phyloP scores from a whole-genome alignment of 2,888 invertebrate genomes.

The Priocnemis perturbator region DNA sequence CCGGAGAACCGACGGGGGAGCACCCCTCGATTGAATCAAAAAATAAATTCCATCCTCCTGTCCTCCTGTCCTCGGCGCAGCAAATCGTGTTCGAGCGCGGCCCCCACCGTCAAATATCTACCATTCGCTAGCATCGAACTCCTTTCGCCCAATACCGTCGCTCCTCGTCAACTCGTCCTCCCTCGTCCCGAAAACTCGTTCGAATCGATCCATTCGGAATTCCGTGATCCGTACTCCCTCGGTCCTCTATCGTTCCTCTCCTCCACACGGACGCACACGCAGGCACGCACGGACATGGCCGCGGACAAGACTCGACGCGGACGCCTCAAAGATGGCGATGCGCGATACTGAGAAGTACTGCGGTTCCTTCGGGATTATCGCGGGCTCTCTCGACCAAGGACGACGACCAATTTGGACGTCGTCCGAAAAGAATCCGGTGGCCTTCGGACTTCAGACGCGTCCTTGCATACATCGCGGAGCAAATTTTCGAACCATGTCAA shows the following conservation, averaged over 20 bases:
- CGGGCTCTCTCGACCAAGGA: no score
- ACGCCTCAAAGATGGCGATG: no score
- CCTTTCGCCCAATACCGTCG: slow-evolving; percentile 58
- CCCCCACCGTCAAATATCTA: slow-evolving; percentile 56
- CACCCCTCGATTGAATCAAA: slow-evolving; percentile 45
- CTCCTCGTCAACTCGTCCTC: slow-evolving; percentile 59
- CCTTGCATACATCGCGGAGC: no score
- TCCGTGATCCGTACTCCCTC: slow-evolving; percentile 42
- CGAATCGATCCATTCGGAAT: slow-evolving; percentile 57
- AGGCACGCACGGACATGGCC: no score
- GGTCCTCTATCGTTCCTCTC: slow-evolving; percentile 1
- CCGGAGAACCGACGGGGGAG: slow-evolving; percentile 21
- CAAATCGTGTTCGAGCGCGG: slow-evolving; percentile 54
- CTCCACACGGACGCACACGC: neutral
- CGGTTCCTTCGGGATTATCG: no score
- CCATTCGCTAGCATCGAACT: slow-evolving; percentile 55
- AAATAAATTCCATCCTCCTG: slow-evolving; percentile 48
- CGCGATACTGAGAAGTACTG: no score
- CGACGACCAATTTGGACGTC: no score
- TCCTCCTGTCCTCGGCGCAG: slow-evolving; percentile 45
- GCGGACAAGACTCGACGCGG: no score
- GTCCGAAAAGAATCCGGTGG: no score
- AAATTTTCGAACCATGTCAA: no score
- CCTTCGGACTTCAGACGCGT: no score
- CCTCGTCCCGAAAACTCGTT: slow-evolving; percentile 57